Evolutionary conservation across 1,140 invertebrate genomes (phyloP).

Genomic region (Caenorhabditis latens): DNA sequence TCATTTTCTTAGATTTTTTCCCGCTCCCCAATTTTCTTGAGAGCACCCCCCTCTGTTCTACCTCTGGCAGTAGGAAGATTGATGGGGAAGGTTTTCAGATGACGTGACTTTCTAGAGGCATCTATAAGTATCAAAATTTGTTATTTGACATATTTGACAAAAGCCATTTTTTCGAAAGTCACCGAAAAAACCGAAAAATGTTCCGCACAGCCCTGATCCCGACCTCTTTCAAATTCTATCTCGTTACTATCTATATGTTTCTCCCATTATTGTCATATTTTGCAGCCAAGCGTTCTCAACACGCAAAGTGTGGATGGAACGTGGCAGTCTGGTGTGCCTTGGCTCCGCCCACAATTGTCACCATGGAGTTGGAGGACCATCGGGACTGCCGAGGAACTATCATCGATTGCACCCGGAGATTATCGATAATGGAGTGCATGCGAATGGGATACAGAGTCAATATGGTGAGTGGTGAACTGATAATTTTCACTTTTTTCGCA

Average conservation of each 20-base stretch:
- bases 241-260: too few species aligned
- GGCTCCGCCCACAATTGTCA: constrained; percentile 42
- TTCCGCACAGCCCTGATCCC: too few species aligned
- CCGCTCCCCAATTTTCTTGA: background rate
- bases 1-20: background rate
- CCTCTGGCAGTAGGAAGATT: background rate
- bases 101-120: background rate
- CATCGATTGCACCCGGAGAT: constrained; percentile 33
- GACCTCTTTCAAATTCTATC: too few species aligned
- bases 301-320: constrained; percentile 52
- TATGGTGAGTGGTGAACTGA: constrained; percentile 19
- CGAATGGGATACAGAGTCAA: constrained; percentile 38
- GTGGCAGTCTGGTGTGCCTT: constrained; percentile 51
- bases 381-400: constrained; percentile 1
- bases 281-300: constrained; percentile 37
- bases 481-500: too few species aligned
- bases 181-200: too few species aligned
- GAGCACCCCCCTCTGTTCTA: background rate
- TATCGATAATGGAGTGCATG: constrained; percentile 40
- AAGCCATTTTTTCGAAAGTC: too few species aligned
- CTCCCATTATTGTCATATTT: background rate
- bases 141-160: too few species aligned
- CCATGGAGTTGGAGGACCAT: too few species aligned
- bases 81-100: background rate
- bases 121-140: too few species aligned